These are phyloP conservation scores for Stenchaetothrips biformis DNA, from an alignment of 2,888 invertebrate genomes.

Conservation along the genomic window DNA sequence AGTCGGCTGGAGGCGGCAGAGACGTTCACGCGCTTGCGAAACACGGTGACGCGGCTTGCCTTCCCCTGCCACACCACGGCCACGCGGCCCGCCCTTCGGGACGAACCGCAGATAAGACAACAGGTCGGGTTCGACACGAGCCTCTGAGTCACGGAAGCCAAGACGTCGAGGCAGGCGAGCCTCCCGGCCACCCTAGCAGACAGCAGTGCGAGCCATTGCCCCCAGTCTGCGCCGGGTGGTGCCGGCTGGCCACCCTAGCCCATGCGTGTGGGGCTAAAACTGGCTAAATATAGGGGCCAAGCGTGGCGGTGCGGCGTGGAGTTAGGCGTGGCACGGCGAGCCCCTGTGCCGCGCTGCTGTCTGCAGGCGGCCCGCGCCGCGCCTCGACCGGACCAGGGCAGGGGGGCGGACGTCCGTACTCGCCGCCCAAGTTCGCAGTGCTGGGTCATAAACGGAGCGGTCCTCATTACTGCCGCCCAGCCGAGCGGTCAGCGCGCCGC, in stretches of 20 bases:
- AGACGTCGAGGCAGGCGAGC: background rate
- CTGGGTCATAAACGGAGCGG: too few species aligned
- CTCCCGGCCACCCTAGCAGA: too few species aligned
- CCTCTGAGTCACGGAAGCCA: background rate
- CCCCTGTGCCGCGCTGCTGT: too few species aligned
- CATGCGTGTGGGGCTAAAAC: slow-evolving; percentile 22
- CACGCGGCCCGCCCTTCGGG: background rate
- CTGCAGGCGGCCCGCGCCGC: too few species aligned
- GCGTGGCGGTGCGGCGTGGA: background rate
- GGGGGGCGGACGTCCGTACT: too few species aligned
- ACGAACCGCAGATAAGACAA: background rate
- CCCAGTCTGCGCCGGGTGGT: background rate
- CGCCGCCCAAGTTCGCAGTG: too few species aligned
- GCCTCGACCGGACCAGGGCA: too few species aligned
- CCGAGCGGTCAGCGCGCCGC: too few species aligned
- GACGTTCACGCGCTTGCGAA: too few species aligned
- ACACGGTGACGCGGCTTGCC: too few species aligned
- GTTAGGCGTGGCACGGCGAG: too few species aligned
- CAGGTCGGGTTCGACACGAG: background rate
- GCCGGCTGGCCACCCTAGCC: background rate
- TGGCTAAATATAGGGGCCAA: slow-evolving; percentile 19
- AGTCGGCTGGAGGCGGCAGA: background rate
- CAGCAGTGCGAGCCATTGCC: background rate
- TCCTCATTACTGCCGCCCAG: too few species aligned
- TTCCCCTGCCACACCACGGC: background rate